Conservation (phyloP, 2,113 vertebrate species). For the Daubentonia madagascariensis region DNA sequence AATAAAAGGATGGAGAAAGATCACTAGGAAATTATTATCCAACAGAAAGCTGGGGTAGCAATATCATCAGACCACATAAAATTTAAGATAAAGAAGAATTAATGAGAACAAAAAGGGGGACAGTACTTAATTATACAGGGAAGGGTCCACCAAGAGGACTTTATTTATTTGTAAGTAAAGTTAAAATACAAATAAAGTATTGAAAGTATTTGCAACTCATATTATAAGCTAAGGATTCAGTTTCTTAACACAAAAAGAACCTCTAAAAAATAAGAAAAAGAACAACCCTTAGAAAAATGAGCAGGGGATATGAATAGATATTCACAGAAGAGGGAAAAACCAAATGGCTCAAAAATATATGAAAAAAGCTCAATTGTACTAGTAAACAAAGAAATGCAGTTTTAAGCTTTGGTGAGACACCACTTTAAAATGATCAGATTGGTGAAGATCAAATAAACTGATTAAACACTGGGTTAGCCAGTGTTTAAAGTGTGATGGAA, state of each 20-base stretch:
- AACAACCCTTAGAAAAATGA: not conserved
- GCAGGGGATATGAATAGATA: not conserved
- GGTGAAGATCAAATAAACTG: not conserved
- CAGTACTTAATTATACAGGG: not conserved
- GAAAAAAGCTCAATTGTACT: not conserved
- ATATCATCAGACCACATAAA: not conserved
- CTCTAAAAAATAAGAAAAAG: not conserved
- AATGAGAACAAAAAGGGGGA: slow-evolving; percentile 7
- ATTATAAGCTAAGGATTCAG: not conserved
- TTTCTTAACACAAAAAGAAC: not conserved
- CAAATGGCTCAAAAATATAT: not conserved
- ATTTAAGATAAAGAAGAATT: slow-evolving; percentile 11
- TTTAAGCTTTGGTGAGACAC: not conserved
- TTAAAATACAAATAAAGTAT: slow-evolving; percentile 23
- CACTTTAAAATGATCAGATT: not conserved
- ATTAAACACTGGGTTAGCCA: not conserved
- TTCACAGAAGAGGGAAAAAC: not conserved
- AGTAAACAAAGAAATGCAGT: not conserved
- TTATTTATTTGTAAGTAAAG: not conserved
- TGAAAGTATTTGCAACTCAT: not conserved
- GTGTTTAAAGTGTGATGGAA: not conserved
- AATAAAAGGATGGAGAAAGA: not conserved
- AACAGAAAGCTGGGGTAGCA: not conserved
- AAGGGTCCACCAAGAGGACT: not conserved
- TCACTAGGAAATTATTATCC: not conserved